These are phyloP conservation scores for Melipona beecheii DNA, from an alignment of 2,888 invertebrate genomes.

Conservation along the genomic window DNA sequence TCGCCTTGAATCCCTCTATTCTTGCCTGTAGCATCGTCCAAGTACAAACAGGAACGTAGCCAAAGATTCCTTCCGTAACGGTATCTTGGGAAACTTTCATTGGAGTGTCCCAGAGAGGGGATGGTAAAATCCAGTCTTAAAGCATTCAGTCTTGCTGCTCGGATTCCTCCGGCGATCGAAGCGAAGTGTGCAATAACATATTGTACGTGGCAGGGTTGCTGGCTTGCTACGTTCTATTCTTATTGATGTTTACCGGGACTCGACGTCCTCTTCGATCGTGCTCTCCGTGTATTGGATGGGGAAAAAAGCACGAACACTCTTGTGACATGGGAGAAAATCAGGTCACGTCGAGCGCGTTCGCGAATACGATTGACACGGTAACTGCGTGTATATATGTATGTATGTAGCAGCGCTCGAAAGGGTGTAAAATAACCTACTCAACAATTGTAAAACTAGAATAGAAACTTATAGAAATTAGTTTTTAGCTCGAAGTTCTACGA, in stretches of 20 bases:
- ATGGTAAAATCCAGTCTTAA: slow-evolving; percentile 25
- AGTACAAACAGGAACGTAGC: slow-evolving; percentile 23
- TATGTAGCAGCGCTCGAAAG: background rate
- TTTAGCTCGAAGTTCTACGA: background rate
- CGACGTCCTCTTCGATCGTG: slow-evolving; percentile 9
- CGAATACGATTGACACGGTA: slow-evolving; percentile 5
- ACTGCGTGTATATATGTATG: background rate
- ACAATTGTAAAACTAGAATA: too few relatives aligned
- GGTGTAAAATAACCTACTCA: background rate
- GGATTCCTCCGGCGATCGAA: slow-evolving; percentile 32
- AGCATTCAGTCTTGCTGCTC: slow-evolving; percentile 20
- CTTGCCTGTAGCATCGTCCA: background rate
- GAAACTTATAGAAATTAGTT: background rate
- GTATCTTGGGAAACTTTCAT: slow-evolving; percentile 59
- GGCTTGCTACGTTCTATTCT: background rate
- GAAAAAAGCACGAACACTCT: background rate
- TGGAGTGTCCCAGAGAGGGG: slow-evolving; percentile 31
- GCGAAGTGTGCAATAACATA: slow-evolving; percentile 28
- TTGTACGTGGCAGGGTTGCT: slow-evolving; percentile 24
- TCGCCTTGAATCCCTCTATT: slow-evolving; percentile 15
- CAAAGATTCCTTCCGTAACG: slow-evolving; percentile 55
- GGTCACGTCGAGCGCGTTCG: slow-evolving; percentile 46
- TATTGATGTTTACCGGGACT: background rate
- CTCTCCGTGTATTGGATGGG: background rate
- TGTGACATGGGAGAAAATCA: slow-evolving; percentile 44